Conservation (phyloP, 2,888 invertebrate genomes). For the Dolichomitus sp. region DNA sequence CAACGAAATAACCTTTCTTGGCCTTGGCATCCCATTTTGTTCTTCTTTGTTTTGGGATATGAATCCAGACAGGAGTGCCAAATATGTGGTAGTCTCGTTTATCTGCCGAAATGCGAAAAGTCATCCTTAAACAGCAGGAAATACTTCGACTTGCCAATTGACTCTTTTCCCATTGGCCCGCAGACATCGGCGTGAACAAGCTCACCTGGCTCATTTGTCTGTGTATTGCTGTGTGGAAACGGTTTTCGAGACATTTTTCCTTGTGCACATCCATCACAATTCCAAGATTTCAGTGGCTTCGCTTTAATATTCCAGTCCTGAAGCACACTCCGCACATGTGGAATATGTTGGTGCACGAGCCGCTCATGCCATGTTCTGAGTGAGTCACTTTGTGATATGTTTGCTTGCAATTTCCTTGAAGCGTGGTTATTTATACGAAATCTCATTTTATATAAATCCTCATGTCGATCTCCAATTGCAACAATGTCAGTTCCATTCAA, state of each 20-base stretch:
- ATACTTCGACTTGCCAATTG: constrained; percentile 51
- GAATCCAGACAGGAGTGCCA: constrained; percentile 29
- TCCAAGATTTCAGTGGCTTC: constrained; percentile 11
- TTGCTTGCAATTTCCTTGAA: too few species aligned
- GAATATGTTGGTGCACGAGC: not conserved
- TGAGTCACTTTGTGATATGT: too few species aligned
- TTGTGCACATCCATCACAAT: constrained; percentile 47
- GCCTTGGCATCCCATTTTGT: too few species aligned
- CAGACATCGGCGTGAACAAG: constrained; percentile 62
- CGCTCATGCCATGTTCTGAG: too few species aligned
- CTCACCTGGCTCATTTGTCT: constrained; percentile 51
- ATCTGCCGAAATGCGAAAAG: constrained; percentile 16
- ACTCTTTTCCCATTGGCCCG: constrained; percentile 62
- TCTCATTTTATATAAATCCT: too few species aligned
- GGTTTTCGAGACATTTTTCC: constrained; percentile 53
- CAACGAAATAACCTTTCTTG: too few species aligned
- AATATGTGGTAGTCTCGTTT: too few species aligned
- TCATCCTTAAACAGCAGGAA: constrained; percentile 67
- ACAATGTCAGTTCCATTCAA: constrained; percentile 64
- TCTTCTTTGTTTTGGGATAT: too few species aligned
- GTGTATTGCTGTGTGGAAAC: constrained; percentile 44
- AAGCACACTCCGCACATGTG: constrained; percentile 24
- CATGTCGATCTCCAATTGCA: too few species aligned
- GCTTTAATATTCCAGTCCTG: constrained; percentile 19
- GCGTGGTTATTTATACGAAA: too few species aligned